Conservation (phyloP, 2,888 invertebrate genomes). For the Leptopterna dolabrata region DNA sequence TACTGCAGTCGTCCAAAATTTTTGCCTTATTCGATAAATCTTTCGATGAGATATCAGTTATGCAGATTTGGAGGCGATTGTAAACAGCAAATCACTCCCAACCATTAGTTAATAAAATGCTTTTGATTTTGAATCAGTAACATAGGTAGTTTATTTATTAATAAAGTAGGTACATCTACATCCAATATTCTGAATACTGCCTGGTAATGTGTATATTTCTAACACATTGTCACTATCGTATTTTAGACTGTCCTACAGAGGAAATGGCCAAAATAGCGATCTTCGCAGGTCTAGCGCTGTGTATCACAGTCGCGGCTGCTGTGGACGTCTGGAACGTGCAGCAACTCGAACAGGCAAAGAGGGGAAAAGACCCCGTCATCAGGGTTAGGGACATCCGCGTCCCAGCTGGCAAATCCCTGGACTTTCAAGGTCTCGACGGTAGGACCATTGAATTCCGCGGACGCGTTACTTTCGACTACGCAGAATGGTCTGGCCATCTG, state of each 20-base stretch:
- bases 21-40: too few species aligned
- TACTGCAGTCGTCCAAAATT: too few species aligned
- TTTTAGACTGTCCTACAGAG: not conserved
- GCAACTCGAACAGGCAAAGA: constrained; percentile 30
- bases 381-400: not conserved
- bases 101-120: too few species aligned
- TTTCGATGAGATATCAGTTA: too few species aligned
- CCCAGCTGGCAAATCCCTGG: constrained; percentile 10
- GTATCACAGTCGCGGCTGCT: not conserved
- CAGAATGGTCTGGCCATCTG: constrained; percentile 20
- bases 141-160: too few species aligned
- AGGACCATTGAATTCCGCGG: constrained; percentile 8
- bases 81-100: too few species aligned
- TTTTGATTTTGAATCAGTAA: too few species aligned
- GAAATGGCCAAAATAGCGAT: not conserved
- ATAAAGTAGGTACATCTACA: too few species aligned
- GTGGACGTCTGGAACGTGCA: not conserved
- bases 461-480: constrained; percentile 17
- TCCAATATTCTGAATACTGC: too few species aligned
- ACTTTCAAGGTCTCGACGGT: not conserved
- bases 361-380: not conserved
- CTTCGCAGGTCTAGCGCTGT: not conserved
- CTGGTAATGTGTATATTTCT: too few species aligned
- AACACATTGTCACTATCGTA: too few species aligned
- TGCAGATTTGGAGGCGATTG: too few species aligned